Percentiles rank a stretch among this genome's conserved stretches.
Evolutionary conservation across 2,888 invertebrate species (phyloP).

Genomic region (Cabera pusaria): DNA sequence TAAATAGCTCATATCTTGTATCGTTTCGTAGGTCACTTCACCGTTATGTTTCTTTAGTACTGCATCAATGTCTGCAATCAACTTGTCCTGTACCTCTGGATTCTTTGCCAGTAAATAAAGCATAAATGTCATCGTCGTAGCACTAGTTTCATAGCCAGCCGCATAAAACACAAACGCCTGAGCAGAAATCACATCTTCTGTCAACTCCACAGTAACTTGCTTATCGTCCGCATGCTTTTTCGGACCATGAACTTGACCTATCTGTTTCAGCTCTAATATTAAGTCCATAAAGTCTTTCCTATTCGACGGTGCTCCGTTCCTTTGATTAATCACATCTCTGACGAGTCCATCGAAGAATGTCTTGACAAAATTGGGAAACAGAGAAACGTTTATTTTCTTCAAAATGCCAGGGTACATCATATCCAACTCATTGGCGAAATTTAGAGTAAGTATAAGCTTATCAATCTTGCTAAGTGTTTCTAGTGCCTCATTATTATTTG

Average conservation of each 20-base stretch:
- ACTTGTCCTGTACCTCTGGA: conserved; percentile 57
- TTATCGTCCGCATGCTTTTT: conserved; percentile 28
- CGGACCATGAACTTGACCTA: conserved; percentile 33
- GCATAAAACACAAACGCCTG: conserved; percentile 67
- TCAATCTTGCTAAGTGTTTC: conserved; percentile 29
- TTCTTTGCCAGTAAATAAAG: conserved; percentile 58
- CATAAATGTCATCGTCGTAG: conserved; percentile 57
- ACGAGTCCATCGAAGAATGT: conserved; percentile 45
- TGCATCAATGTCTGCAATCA: conserved; percentile 48
- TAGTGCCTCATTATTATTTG: conserved; percentile 18
- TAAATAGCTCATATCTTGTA: conserved; percentile 60
- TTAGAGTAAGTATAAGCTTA: conserved; percentile 23
- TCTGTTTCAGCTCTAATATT: conserved; percentile 41
- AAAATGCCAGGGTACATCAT: conserved; percentile 52
- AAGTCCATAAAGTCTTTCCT: conserved; percentile 39
- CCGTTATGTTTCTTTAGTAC: conserved; percentile 44
- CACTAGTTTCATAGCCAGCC: conserved; percentile 71
- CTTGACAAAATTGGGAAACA: conserved; percentile 37
- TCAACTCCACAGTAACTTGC: conserved; percentile 37
- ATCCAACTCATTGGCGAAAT: conserved; percentile 36
- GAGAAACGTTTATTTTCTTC: conserved; percentile 37
- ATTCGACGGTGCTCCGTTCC: conserved; percentile 40
- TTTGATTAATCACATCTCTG: conserved; percentile 36
- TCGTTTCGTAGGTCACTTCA: conserved; percentile 53
- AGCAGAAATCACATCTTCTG: conserved; percentile 52